Base-by-base conservation (phyloP, 2,113 vertebrate genomes). In the Sterrhoptilus dennistouni region DNA sequence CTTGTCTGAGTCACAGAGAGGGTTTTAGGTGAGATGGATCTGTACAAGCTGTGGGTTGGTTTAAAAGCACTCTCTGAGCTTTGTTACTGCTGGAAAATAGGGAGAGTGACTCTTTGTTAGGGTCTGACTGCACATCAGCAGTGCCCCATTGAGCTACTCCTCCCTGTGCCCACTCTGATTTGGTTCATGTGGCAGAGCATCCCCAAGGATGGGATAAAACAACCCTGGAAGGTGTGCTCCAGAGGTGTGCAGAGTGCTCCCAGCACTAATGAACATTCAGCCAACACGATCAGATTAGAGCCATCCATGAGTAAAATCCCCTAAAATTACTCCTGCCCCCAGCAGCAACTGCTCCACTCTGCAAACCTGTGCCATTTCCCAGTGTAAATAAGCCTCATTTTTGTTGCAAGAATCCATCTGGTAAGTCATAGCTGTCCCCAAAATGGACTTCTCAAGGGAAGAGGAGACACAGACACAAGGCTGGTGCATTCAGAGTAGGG, bases 161-260 rank as follows among this genome's bases (percentile, higher is more conserved):
- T 72, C 54, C 50, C 2, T 33, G 1, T 33, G 53, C 53, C 49
- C 9, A 1, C 66, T 33, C 70, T 24, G 88, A 2, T 45, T 31
- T 31, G 60, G 76, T 23, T 87, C 80, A 18, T 29, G 53, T 8
- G 50, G 38, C 28, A 59, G 44, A 76, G 52, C 7, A 3, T 38
- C 49, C 42, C 56, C 3, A 1, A 33, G 59, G 68, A 31, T 36
- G 57, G 68, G 68, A 59, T 60, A 35, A 54, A 74, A 8, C 0
- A 3, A 7, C 33, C 5, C 59, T 68, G 75, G 59, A 38, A 54
- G 71, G 44, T 14, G 42, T 18, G 33, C 47, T 90, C 53, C 68
- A 25, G 45, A 80, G 79, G 49, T n/a, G 52, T 0, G 0, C n/a
- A 22, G 20, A 1, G 17, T 21, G 19, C 40, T 85, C 57, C 44